Evolutionary conservation across 1,140 invertebrate species (phyloP).

Genomic region (Saccostrea echinata): DNA sequence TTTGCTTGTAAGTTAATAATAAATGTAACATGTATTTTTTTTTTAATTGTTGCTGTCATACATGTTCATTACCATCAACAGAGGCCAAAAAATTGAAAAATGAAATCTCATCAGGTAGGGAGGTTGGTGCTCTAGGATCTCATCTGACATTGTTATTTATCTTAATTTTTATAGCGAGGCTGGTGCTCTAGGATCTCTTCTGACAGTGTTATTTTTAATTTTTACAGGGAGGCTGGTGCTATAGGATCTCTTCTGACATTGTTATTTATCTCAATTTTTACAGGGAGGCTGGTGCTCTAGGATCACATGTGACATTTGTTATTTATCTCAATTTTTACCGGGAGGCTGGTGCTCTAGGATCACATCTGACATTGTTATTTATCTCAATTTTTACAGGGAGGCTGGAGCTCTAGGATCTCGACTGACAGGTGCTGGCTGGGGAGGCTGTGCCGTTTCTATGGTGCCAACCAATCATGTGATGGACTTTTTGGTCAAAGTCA

Average conservation of each 20-base stretch:
- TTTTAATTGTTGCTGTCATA: no score
- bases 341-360: neutral
- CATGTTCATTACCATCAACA: no score
- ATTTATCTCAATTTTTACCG: neutral
- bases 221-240: conserved; percentile 83
- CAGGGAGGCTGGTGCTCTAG: neutral
- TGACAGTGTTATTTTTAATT: neutral
- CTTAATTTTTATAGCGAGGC: neutral
- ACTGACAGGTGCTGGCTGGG: conserved; percentile 96
- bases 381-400: conserved; percentile 73
- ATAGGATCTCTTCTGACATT: conserved; percentile 91
- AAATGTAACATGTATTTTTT: neutral
- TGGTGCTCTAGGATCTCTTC: no score
- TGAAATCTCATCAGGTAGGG: no score
- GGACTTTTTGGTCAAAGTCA: conserved; percentile 87
- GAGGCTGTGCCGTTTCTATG: conserved; percentile 95
- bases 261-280: neutral
- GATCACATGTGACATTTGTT: neutral
- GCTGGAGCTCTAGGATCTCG: conserved; percentile 90
- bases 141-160: neutral
- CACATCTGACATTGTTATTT: neutral
- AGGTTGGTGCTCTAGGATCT: no score
- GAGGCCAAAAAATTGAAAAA: no score
- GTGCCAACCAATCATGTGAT: conserved; percentile 85
- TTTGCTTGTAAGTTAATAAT: conserved; percentile 83